Evolutionary conservation across 2,888 invertebrate genomes (phyloP).

Genomic region (Serripes groenlandicus): DNA sequence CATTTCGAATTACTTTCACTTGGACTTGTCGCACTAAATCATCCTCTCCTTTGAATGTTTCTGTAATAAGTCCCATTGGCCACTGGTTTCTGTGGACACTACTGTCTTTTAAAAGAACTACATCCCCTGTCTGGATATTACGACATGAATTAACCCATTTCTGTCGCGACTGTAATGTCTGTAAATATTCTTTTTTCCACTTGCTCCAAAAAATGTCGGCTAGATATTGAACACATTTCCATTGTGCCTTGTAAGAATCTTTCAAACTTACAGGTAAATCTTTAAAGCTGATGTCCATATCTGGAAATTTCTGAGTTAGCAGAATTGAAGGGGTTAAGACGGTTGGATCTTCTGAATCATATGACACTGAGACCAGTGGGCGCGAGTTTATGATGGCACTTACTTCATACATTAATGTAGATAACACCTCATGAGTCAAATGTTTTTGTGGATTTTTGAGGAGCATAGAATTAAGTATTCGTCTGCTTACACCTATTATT

Average conservation of each 20-base stretch:
- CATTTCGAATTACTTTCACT: neutral
- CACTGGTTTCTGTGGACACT: neutral
- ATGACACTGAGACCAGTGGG: conserved; percentile 53
- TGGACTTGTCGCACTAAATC: neutral
- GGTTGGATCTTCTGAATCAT: conserved; percentile 50
- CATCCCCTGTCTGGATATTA: neutral
- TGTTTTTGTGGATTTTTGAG: conserved; percentile 5
- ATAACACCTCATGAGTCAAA: conserved; percentile 57
- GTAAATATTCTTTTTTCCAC: conserved; percentile 50
- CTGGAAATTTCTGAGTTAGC: conserved; percentile 39
- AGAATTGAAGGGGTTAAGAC: conserved; percentile 45
- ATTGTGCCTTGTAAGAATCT: conserved; percentile 44
- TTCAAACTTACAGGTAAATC: conserved; percentile 1
- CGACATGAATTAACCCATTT: conserved; percentile 31
- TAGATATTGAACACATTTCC: conserved; percentile 50
- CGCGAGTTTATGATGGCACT: conserved; percentile 57
- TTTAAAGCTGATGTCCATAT: neutral
- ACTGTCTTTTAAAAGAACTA: conserved; percentile 15
- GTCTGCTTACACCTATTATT: conserved; percentile 32
- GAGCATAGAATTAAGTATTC: conserved; percentile 52
- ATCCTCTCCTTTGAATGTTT: neutral
- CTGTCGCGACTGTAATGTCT: conserved; percentile 32
- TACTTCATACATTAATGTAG: conserved; percentile 61
- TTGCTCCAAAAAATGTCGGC: conserved; percentile 51
- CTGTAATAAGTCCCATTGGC: conserved; percentile 12